Base-by-base conservation (phyloP, 92 coral and sea anemone genomes). In the Epizoanthus fatuus region DNA sequence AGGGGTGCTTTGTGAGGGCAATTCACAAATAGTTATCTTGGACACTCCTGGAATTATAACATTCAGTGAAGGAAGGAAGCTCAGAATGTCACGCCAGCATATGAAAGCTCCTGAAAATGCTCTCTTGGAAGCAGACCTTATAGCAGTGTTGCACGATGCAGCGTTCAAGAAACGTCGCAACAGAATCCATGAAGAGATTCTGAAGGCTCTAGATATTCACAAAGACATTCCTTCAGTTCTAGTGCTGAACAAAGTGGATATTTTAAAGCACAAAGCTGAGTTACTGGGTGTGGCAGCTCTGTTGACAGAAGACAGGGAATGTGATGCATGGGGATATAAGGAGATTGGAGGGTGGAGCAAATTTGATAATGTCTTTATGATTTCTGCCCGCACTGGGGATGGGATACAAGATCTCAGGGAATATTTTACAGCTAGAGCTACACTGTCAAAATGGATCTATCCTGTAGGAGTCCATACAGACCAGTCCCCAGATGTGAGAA, bases 1-100 rank as follows among this genome's bases (percentile, higher is more conserved):
- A 0, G 99, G 98, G 3, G 95, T 93, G 16, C 88, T 89, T 59
- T 87, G 90, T 20, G 69, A 87, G 77, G 98, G 85, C 11, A 73
- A 84, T 69, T 64, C 93, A 13, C 99, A 97, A 67, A 69, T 97
- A 54, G 92, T 97, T 2, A 69, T 97, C 49, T 85, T 97, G 22
- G 99, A 97, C 78, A 97, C 99, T 17, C 99, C 99, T 12, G 99
- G 99, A 37, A 40, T 97, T 14, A 98, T 97, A 16, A 91, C 95
- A 49, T 83, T 74, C 13, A 72, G 92, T 19, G 97, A 95, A 67
- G 99, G 93, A 11, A 82, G 91, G 80, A 92, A 97, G 14, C 92
- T 97, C 22, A 97, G 88, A 75, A 97, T 97, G 99, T 86, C 95
- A 57, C 96, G 98, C 11, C 93, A 97, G 59, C 99, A 97, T 68